Percentiles rank a stretch among this genome's conserved stretches.
Conservation (phyloP, 2,888 invertebrate species). For the Dicyrtoma fusca region DNA sequence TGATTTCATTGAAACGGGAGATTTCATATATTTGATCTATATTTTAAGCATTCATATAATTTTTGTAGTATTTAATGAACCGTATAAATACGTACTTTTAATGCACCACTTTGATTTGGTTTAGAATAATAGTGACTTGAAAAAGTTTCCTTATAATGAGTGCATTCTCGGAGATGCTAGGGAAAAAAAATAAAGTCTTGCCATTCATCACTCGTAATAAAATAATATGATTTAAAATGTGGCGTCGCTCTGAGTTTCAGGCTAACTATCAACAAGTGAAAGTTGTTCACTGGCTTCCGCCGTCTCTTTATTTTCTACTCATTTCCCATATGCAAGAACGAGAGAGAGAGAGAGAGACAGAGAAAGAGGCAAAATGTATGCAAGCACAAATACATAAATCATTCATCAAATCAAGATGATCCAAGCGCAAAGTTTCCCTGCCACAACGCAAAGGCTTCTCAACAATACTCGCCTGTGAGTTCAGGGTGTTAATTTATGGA, state of each 20-base stretch:
- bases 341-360: not conserved
- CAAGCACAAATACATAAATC: constrained; percentile 19
- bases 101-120: too few relatives aligned
- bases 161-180: too few relatives aligned
- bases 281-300: not conserved
- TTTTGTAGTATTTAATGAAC: too few relatives aligned
- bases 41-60: too few relatives aligned
- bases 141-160: too few relatives aligned
- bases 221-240: too few relatives aligned
- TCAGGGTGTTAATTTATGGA: constrained; percentile 35
- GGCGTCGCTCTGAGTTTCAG: too few relatives aligned
- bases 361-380: constrained; percentile 5
- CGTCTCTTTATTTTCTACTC: not conserved
- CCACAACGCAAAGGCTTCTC: constrained; percentile 13
- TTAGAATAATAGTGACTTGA: too few relatives aligned
- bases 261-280: constrained; percentile 16
- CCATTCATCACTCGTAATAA: not conserved
- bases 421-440: constrained; percentile 32
- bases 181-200: constrained; percentile 4
- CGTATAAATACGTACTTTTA: too few relatives aligned
- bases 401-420: constrained; percentile 34
- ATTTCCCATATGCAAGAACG: not conserved
- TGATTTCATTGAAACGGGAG: not conserved
- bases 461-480: constrained; percentile 27
- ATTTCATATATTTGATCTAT: too few relatives aligned